A percentile compares a stretch with the other conserved stretches of the same genome.
Conservation (phyloP, 2,113 vertebrate species). For the Dolichotis patagonum region DNA sequence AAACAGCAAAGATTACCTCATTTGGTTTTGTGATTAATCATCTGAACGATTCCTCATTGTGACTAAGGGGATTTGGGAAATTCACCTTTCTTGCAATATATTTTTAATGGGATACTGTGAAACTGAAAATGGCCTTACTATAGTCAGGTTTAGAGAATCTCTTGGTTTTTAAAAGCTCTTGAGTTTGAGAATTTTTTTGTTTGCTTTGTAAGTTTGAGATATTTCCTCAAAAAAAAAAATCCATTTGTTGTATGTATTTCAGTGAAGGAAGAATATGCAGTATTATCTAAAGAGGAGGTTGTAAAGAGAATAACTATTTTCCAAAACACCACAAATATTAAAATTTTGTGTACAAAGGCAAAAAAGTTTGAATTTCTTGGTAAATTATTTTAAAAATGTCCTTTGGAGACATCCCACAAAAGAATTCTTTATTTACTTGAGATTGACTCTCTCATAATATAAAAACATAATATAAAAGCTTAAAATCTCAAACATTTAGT, state of each 20-base stretch:
- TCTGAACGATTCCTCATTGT: not conserved
- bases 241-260: not conserved
- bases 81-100: not conserved
- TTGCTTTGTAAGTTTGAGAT: not conserved
- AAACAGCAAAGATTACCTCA: not conserved
- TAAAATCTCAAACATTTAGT: not conserved
- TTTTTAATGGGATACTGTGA: not conserved
- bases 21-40: not conserved
- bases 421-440: not conserved
- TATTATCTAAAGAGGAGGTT: constrained; percentile 54
- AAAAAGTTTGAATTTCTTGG: constrained; percentile 15
- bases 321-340: not conserved
- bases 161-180: not conserved
- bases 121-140: too few species aligned
- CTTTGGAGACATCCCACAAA: not conserved
- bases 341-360: not conserved
- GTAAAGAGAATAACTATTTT: not conserved
- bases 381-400: not conserved
- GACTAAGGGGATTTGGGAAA: not conserved
- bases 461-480: not conserved
- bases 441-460: not conserved
- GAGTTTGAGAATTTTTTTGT: not conserved
- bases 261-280: not conserved
- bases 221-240: not conserved
- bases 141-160: not conserved